Evolutionary conservation across 2,888 invertebrate species (phyloP).

Genomic region (Drosophila picticornis): DNA sequence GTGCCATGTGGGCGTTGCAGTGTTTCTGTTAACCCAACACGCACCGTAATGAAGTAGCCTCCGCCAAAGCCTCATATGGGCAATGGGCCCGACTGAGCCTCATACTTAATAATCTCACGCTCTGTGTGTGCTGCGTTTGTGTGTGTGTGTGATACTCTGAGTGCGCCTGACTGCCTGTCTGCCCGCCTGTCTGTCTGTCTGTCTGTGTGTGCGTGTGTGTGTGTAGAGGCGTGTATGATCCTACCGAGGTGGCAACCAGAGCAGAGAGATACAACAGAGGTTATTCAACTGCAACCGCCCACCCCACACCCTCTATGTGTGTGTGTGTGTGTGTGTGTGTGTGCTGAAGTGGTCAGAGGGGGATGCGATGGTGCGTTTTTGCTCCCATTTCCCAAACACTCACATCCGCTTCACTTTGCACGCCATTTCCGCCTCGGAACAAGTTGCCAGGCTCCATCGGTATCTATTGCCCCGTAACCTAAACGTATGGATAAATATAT

Average conservation of each 20-base stretch:
- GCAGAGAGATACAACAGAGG: constrained; percentile 54
- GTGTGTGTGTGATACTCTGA: constrained; percentile 16
- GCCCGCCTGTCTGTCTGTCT: constrained; percentile 4
- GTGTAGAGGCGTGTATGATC: constrained; percentile 43
- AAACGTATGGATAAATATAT: constrained; percentile 39
- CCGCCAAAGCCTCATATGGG: constrained; percentile 65
- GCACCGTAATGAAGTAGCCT: constrained; percentile 79
- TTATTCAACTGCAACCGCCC: constrained; percentile 72
- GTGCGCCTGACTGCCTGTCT: constrained; percentile 23
- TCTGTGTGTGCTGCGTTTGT: constrained; percentile 9
- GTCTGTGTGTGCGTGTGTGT: constrained; percentile 16
- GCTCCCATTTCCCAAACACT: constrained; percentile 76
- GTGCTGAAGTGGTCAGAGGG: constrained; percentile 5
- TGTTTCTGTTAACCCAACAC: constrained; percentile 62
- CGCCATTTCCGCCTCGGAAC: constrained; percentile 72
- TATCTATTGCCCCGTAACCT: constrained; percentile 57
- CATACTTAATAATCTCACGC: constrained; percentile 71
- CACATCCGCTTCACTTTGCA: constrained; percentile 78
- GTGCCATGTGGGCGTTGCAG: constrained; percentile 30
- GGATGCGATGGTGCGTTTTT: constrained; percentile 73
- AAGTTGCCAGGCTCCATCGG: constrained; percentile 59
- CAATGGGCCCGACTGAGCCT: constrained; percentile 72
- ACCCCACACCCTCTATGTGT: constrained; percentile 4
- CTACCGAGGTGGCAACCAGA: constrained; percentile 43
- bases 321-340: constrained; percentile 9